Percentiles rank a stretch among this genome's conserved stretches.
Evolutionary conservation across 2,888 invertebrate species (phyloP).

Genomic region (Marasmarcha lunaedactyla): DNA sequence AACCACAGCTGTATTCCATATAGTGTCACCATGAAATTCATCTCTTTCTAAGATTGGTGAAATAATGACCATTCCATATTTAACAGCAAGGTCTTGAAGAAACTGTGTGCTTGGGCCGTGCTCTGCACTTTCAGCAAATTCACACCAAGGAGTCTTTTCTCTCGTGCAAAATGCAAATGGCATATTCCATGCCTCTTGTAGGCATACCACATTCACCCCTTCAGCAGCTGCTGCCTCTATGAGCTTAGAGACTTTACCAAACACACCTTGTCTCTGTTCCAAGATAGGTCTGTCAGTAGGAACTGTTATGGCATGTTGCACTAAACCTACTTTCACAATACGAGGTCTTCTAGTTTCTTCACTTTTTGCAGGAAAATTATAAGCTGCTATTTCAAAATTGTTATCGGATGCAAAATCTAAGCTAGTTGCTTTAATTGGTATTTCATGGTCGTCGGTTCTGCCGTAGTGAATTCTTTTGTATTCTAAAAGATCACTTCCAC

Average conservation of each 20-base stretch:
- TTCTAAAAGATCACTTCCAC: constrained; percentile 68
- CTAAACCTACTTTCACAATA: constrained; percentile 83
- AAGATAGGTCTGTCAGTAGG: constrained; percentile 80
- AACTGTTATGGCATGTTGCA: constrained; percentile 87
- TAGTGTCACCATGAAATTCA: constrained; percentile 82
- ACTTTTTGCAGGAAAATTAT: constrained; percentile 73
- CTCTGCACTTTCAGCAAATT: constrained; percentile 93
- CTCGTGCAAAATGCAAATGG: constrained; percentile 99
- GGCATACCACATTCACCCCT: constrained; percentile 89
- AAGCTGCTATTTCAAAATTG: constrained; percentile 82
- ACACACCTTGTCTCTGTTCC: constrained; percentile 83
- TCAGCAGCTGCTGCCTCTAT: constrained; percentile 81
- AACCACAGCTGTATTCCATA: constrained; percentile 97
- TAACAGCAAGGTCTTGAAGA: constrained; percentile 80
- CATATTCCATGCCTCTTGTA: constrained; percentile 99
- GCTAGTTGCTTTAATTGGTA: constrained; percentile 64
- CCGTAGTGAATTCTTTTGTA: constrained; percentile 86
- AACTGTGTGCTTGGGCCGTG: constrained; percentile 88
- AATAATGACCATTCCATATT: constrained; percentile 93
- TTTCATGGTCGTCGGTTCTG: constrained; percentile 63
- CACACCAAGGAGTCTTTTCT: constrained; percentile 96
- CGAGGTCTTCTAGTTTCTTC: constrained; percentile 81
- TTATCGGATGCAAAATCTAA: constrained; percentile 53
- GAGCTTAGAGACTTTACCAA: constrained; percentile 79
- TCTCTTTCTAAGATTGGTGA: constrained; percentile 97